Base-by-base conservation (phyloP, 2,113 vertebrate genomes). In the Phoenicopterus ruber region DNA sequence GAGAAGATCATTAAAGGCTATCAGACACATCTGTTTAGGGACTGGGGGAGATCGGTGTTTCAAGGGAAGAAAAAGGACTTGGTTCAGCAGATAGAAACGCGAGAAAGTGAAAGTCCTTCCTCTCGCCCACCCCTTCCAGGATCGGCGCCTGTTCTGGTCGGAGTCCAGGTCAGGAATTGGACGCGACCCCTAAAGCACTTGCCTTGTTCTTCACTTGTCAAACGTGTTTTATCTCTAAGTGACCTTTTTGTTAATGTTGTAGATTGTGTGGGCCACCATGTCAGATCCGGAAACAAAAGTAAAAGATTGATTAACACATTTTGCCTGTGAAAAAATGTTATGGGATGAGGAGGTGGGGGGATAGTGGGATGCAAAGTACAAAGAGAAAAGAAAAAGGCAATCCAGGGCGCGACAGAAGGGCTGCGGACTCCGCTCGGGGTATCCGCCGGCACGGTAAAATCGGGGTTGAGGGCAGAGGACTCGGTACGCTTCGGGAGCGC, bases 171-270 rank as follows among this genome's bases (percentile, higher is more conserved):
- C 97, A 97, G 97, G 95, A 97, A 97, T 97, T 97, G 96, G 95
- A 94, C 97, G 74, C 96, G 96, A 96, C 97, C 97, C 95, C 97
- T 93, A 82, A 93, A 97, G 97, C 97, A 94, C 95, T 97, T 94
- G 92, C 97, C 97, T 96, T 95, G 96, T 97, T 96, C 97, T 96
- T 97, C 96, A 93, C 97, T 97, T 97, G 98, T 98, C 97, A 97
- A 96, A 97, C 92, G 95, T 98, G 97, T 98, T 98, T 98, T 96
- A 97, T 98, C 96, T 97, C 96, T 94, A 96, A 97, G 93, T 98
- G 98, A 98, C 98, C 97, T 98, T 98, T 98, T 95, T 95, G 97
- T 97, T 96, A 97, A 96, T 96, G 95, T 97, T 97, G 96, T 93
- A 95, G 96, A 96, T 96, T 97, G 96, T 96, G 97, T 96, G 97